These are phyloP conservation scores for Catharus ustulatus DNA, from an alignment of 2,797 vertebrate species.

Conservation along the genomic window DNA sequence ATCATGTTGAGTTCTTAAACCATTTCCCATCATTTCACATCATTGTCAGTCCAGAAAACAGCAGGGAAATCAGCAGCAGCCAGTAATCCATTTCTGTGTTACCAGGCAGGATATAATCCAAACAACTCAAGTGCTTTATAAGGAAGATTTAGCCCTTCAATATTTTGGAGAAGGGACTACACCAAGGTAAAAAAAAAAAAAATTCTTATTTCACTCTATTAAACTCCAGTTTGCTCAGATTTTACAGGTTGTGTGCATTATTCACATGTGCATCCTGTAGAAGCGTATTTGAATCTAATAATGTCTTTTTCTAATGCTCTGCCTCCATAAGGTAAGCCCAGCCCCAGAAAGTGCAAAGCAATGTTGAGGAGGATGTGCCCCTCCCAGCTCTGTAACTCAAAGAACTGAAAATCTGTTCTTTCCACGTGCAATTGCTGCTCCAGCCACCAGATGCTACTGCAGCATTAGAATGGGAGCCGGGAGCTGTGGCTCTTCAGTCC, in stretches of 20 bases:
- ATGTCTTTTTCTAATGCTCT: background rate
- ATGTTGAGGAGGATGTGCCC: background rate
- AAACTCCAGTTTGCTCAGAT: background rate
- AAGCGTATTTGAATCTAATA: rapidly evolving
- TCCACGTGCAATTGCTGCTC: background rate
- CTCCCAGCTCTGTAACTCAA: background rate
- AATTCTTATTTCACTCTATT: background rate
- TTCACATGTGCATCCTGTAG: background rate
- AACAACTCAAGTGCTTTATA: background rate
- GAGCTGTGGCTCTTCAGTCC: background rate
- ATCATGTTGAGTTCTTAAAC: background rate
- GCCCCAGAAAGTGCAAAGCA: background rate
- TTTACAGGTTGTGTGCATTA: background rate
- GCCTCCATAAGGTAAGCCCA: background rate
- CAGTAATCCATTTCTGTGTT: background rate
- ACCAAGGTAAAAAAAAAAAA: background rate
- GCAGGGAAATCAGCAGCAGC: background rate
- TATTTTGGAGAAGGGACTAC: background rate
- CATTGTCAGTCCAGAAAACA: background rate
- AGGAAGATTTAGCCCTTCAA: background rate
- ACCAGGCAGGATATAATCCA: background rate
- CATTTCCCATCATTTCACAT: background rate
- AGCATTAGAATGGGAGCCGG: background rate
- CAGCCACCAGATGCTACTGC: constrained; percentile 62
- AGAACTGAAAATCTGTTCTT: background rate